A percentile compares a stretch with the other conserved stretches of the same genome.
Conservation (phyloP, 2,888 invertebrate genomes). For the Platycnemis pennipes region DNA sequence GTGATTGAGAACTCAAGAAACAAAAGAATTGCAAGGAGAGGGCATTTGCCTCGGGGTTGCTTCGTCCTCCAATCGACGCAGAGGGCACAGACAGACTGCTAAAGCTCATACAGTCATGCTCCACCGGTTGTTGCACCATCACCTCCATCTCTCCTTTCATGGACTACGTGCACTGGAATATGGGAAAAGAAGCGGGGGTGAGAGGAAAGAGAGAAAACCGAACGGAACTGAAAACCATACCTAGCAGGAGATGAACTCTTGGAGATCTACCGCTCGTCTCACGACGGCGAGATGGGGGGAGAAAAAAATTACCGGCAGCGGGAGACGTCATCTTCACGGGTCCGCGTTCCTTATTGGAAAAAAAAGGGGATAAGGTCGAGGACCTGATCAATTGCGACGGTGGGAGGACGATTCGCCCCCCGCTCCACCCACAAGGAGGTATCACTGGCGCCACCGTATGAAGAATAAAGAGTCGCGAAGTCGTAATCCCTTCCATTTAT, state of each 20-base stretch:
- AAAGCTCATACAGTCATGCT: background rate
- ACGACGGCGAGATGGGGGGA: background rate
- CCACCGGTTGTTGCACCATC: conserved; percentile 40
- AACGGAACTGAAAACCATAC: conserved; percentile 40
- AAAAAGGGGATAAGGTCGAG: conserved; percentile 13
- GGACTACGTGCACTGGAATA: background rate
- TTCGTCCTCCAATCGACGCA: background rate
- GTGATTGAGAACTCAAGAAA: background rate
- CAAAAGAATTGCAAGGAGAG: background rate
- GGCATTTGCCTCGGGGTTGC: background rate
- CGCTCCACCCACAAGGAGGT: background rate
- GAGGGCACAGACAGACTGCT: background rate
- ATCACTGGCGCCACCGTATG: background rate
- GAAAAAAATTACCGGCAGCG: background rate
- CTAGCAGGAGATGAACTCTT: background rate
- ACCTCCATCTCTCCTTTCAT: background rate
- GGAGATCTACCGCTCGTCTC: conserved; percentile 39
- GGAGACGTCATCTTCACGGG: background rate
- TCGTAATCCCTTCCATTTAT: background rate
- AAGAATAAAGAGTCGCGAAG: background rate
- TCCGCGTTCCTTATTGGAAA: background rate
- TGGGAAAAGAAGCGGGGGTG: background rate
- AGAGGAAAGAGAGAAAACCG: background rate
- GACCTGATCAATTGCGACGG: conserved; percentile 5
- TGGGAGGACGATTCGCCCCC: background rate